Conservation (phyloP, 2,113 vertebrate species). For the Aptenodytes forsteri region DNA sequence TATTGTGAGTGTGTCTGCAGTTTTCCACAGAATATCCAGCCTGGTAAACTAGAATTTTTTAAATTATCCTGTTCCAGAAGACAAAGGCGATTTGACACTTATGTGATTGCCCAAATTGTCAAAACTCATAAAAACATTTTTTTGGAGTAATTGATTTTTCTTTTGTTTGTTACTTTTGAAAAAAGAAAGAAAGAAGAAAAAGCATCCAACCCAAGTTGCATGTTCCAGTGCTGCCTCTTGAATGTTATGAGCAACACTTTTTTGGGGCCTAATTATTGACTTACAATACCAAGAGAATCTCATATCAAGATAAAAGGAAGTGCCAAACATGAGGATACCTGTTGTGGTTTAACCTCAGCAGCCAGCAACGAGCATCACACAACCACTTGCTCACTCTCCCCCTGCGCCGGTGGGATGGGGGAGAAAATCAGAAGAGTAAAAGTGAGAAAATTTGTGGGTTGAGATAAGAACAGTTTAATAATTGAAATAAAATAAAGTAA, state of each 20-base stretch:
- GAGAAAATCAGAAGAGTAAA: too few relatives aligned
- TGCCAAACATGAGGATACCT: not conserved
- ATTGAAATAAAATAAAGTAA: too few relatives aligned
- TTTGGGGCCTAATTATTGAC: not conserved
- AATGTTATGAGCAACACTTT: not conserved
- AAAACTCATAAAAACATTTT: not conserved
- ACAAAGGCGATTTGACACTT: not conserved
- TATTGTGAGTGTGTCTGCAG: not conserved
- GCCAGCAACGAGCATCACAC: too few relatives aligned
- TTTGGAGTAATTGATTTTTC: not conserved
- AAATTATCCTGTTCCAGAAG: not conserved
- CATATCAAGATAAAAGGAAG: not conserved
- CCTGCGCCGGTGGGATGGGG: too few relatives aligned
- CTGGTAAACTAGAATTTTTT: not conserved
- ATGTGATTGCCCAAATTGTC: not conserved
- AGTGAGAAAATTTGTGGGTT: too few relatives aligned
- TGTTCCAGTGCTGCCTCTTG: not conserved
- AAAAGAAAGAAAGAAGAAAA: not conserved
- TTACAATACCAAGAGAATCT: not conserved
- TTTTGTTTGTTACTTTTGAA: not conserved
- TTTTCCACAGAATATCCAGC: not conserved
- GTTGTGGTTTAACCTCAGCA: too few relatives aligned
- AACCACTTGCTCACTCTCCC: too few relatives aligned
- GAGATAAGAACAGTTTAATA: too few relatives aligned
- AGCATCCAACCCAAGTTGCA: not conserved